Base-by-base conservation (phyloP, 2,113 vertebrate species). In the Hippoglossus stenolepis region DNA sequence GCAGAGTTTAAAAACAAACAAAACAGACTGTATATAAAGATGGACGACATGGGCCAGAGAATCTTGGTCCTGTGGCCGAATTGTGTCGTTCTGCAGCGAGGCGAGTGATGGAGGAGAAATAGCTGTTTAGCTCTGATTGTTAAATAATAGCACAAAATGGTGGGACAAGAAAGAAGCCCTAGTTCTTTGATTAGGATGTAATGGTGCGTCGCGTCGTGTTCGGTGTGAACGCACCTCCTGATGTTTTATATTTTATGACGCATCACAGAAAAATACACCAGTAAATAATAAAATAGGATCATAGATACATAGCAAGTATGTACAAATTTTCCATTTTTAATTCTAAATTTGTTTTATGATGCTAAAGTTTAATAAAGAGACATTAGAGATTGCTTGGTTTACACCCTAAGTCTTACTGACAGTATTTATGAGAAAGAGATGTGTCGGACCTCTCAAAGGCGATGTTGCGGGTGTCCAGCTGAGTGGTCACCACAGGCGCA, bases 381-480 rank as follows among this genome's bases (percentile, higher is more conserved):
- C 49, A 20, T 20, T 18, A 51, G 5, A 20, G 49, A 51, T 11
- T n/a, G 20, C 51, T n/a, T 20, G 51, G 21, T 57, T 24, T 17
- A 59, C 57, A 15, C 1, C 51, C 57, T 24, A 2, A 13, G 20
- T 51, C 26, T 17, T 12, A 24, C 47, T 54, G 58, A 35, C 10
- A 11, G 11, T 28, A 4, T 13, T 17, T 2, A 18, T 2, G 18
- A 51, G 47, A 18, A 8, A 2, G 4, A 20, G 18, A 20, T 65
- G 54, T 1, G 4, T 53, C 94, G 86, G 87, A 99, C 98, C 98
- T 97, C 93, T 99, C 98, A 0, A 99, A 99, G 84, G 97, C 95
- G 51, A 99, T 98, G 91, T 99, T 99, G 93, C 95, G 97, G 60
- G 97, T 98, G 89, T 99, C 97, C 4, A 99, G 95, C 91, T 99